Evolutionary conservation across 2,888 invertebrate species (phyloP).

Genomic region (Aplocera efformata): DNA sequence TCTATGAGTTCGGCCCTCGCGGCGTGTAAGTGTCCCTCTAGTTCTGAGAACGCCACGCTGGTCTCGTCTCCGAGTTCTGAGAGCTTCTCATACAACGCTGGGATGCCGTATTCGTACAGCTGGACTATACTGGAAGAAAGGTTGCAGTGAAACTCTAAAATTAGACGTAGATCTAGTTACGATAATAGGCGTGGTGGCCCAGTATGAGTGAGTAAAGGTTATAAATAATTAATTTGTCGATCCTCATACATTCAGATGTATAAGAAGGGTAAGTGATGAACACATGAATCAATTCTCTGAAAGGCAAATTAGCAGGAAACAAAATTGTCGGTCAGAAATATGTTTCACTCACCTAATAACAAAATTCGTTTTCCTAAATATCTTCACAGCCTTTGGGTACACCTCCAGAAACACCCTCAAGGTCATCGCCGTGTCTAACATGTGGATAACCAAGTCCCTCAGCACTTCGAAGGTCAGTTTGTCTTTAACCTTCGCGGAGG

Average conservation of each 20-base stretch:
- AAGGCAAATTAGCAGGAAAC: too few relatives aligned
- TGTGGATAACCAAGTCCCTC: conserved; percentile 84
- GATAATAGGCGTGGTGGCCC: too few relatives aligned
- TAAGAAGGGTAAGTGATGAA: too few relatives aligned
- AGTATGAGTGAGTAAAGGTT: too few relatives aligned
- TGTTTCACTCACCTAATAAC: conserved; percentile 70
- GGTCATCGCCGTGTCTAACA: conserved; percentile 86
- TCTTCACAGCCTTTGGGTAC: conserved; percentile 77
- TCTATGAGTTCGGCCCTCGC: conserved; percentile 71
- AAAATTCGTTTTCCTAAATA: conserved; percentile 81
- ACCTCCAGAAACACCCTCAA: conserved; percentile 84
- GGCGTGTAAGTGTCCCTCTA: conserved; percentile 68
- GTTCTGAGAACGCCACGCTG: conserved; percentile 51
- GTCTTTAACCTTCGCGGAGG: conserved; percentile 43
- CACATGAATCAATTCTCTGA: too few relatives aligned
- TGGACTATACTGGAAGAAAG: conserved; percentile 83
- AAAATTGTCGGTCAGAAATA: too few relatives aligned
- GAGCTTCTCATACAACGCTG: conserved; percentile 84
- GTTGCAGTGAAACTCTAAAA: conserved; percentile 3
- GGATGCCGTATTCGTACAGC: conserved; percentile 88
- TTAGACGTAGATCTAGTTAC: too few relatives aligned
- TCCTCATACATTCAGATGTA: too few relatives aligned
- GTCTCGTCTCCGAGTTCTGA: conserved; percentile 65
- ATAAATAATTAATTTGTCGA: too few relatives aligned
- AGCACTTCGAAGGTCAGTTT: conserved; percentile 70